A percentile compares a stretch with the other conserved stretches of the same genome.
phyloP scores from a whole-genome alignment of 2,113 vertebrate genomes.

The Alouatta palliata region DNA sequence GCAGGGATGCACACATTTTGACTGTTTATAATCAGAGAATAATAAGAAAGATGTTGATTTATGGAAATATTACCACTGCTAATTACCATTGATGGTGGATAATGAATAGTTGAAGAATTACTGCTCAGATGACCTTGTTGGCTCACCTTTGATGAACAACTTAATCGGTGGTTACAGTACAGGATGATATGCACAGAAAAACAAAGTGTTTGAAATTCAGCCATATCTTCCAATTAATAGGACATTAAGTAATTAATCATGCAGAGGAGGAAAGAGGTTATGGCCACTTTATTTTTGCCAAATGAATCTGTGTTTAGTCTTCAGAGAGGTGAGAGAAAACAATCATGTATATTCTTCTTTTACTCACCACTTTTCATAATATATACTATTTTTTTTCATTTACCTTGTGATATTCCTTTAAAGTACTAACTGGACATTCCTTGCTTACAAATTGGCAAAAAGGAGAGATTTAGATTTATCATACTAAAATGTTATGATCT shows the following conservation, averaged over 20 bases:
- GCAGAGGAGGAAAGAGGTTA: constrained; percentile 87
- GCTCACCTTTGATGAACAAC: constrained; percentile 87
- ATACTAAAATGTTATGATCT: background rate
- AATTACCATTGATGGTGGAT: constrained; percentile 85
- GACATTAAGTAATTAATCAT: constrained; percentile 98
- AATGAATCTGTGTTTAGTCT: constrained; percentile 70
- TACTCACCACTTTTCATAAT: constrained; percentile 39
- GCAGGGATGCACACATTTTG: constrained; percentile 52
- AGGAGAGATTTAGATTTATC: background rate
- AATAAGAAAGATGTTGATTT: constrained; percentile 88
- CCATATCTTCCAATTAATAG: constrained; percentile 93
- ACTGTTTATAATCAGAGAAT: constrained; percentile 77
- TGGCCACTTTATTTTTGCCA: constrained; percentile 80
- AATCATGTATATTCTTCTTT: background rate
- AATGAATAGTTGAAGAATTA: constrained; percentile 86
- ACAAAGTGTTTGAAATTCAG: constrained; percentile 94
- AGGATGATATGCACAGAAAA: constrained; percentile 91
- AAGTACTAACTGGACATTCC: background rate
- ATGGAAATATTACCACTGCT: constrained; percentile 87
- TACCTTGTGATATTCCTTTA: background rate
- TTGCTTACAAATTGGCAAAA: background rate
- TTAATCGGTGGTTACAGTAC: constrained; percentile 89
- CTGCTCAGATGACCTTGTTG: constrained; percentile 86
- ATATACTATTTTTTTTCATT: constrained; percentile 11
- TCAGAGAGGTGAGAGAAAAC: constrained; percentile 25